Evolutionary conservation across 2,888 invertebrate species (phyloP).

Genomic region (Cheilosia grossa): DNA sequence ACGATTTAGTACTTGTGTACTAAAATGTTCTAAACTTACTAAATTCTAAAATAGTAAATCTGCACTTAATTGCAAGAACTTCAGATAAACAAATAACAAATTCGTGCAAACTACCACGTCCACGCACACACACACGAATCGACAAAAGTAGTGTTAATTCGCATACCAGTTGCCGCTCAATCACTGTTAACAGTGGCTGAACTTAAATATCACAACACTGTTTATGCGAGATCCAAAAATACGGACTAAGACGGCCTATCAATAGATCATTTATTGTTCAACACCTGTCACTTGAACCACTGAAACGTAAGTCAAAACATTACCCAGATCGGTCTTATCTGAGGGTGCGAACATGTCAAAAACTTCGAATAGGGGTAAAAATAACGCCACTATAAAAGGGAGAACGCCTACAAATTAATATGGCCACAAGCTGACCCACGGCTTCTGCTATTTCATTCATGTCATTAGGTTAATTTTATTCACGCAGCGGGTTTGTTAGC

Average conservation of each 20-base stretch:
- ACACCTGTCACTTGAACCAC: conserved; percentile 44
- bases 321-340: neutral
- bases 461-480: conserved; percentile 65
- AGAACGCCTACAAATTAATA: conserved; percentile 9
- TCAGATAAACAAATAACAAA: too few relatives aligned
- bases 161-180: too few relatives aligned
- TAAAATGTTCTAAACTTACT: too few relatives aligned
- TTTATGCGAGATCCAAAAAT: conserved; percentile 35
- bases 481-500: conserved; percentile 55
- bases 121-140: too few relatives aligned
- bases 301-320: conserved; percentile 50
- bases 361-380: neutral
- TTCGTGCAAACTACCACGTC: too few relatives aligned
- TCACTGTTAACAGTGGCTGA: conserved; percentile 31
- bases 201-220: conserved; percentile 6
- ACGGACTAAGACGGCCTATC: conserved; percentile 52
- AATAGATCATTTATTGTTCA: conserved; percentile 63
- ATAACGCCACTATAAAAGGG: neutral
- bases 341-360: conserved; percentile 39
- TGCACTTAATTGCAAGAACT: too few relatives aligned
- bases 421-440: conserved; percentile 27
- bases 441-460: conserved; percentile 24
- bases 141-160: too few relatives aligned
- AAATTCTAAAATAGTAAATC: too few relatives aligned
- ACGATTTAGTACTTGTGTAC: too few relatives aligned